Percentiles rank a stretch among this genome's conserved stretches.
Evolutionary conservation across 92 coral and sea anemone species (phyloP).

Genomic region (Palythoa heliodiscus): DNA sequence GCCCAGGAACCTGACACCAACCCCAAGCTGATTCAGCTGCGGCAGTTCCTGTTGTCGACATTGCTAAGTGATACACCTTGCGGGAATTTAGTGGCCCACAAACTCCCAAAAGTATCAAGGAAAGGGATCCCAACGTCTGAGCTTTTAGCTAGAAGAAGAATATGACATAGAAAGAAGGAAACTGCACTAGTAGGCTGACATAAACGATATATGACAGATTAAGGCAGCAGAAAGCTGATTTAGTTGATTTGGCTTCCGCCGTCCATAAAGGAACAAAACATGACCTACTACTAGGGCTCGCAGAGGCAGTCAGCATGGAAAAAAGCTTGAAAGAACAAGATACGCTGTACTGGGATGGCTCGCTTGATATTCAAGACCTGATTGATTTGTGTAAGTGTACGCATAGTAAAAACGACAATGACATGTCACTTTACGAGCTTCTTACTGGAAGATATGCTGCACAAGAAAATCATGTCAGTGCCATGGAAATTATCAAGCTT

Average conservation of each 20-base stretch:
- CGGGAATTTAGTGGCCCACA: neutral
- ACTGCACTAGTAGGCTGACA: neutral
- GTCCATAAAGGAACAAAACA: no score
- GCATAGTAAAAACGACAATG: conserved; percentile 2
- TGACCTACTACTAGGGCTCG: no score
- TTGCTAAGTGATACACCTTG: neutral
- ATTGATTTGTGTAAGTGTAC: conserved; percentile 43
- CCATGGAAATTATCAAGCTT: conserved; percentile 45
- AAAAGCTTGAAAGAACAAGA: no score
- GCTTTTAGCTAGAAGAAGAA: neutral
- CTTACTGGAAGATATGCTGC: neutral
- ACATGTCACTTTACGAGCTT: conserved; percentile 1
- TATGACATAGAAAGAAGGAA: neutral
- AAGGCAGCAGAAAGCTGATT: neutral
- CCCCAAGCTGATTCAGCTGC: conserved; percentile 8
- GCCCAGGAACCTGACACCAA: neutral
- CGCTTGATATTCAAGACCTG: neutral
- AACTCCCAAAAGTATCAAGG: neutral
- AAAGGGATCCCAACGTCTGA: conserved; percentile 9
- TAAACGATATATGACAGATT: neutral
- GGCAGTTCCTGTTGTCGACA: neutral
- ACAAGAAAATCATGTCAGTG: conserved; percentile 8
- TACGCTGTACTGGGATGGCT: neutral
- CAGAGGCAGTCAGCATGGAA: no score
- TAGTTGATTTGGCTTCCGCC: no score